phyloP scores from a whole-genome alignment of 1,140 invertebrate genomes.

The Diorhabda elongata region DNA sequence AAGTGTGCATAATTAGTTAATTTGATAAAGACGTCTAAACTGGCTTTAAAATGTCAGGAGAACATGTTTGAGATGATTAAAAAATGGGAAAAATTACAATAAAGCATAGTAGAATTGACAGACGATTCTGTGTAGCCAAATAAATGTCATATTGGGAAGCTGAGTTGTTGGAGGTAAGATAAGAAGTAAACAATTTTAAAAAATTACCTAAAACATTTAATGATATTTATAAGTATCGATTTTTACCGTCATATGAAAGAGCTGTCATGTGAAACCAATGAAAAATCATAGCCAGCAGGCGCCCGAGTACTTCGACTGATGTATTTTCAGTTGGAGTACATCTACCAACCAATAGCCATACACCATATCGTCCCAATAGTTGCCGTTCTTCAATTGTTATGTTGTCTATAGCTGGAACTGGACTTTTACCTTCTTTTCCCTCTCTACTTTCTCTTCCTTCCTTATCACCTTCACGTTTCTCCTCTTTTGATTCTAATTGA shows the following conservation, averaged over 20 bases:
- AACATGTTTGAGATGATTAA: no score
- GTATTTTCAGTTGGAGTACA: constrained; percentile 82
- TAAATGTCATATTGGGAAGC: no score
- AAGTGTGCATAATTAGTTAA: no score
- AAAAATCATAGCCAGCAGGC: constrained; percentile 92
- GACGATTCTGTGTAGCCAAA: no score
- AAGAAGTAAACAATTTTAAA: no score
- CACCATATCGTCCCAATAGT: constrained; percentile 89
- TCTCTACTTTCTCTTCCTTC: constrained; percentile 56
- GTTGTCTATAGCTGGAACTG: constrained; percentile 51
- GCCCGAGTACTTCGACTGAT: constrained; percentile 83
- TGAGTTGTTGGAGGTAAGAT: no score
- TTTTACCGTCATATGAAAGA: constrained; percentile 86
- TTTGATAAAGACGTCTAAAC: no score
- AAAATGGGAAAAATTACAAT: no score
- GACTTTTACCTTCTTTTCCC: constrained; percentile 37
- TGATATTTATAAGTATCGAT: not conserved
- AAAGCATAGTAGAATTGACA: no score
- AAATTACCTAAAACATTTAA: no score
- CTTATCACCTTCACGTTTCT: constrained; percentile 55
- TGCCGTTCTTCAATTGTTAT: constrained; percentile 76
- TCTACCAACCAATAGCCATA: constrained; percentile 93
- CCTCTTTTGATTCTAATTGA: constrained; percentile 54
- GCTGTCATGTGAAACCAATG: constrained; percentile 99
- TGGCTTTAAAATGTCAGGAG: no score